These are phyloP conservation scores for Perca flavescens DNA, from an alignment of 2,113 vertebrate genomes.

Conservation along the genomic window DNA sequence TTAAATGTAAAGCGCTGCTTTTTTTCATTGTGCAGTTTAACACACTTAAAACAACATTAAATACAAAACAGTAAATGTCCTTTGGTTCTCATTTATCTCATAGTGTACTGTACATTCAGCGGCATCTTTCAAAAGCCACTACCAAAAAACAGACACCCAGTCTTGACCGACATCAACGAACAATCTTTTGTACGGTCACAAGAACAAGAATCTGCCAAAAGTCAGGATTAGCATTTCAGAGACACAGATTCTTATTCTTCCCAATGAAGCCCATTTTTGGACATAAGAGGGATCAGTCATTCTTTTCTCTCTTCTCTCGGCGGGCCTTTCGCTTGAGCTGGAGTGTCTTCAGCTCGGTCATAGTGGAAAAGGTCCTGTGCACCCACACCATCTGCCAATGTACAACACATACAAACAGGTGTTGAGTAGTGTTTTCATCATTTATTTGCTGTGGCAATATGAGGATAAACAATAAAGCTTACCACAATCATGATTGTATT, in stretches of 20 bases:
- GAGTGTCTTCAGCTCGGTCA: constrained; percentile 91
- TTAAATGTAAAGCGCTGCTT: background rate
- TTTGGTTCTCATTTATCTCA: constrained; percentile 46
- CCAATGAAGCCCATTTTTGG: constrained; percentile 45
- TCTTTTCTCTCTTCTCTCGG: constrained; percentile 83
- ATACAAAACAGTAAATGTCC: constrained; percentile 49
- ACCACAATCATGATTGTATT: constrained; percentile 95
- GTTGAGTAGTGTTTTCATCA: background rate
- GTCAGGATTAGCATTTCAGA: constrained; percentile 50
- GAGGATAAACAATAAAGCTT: constrained; percentile 59
- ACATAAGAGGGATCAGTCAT: constrained; percentile 59
- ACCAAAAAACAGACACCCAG: constrained; percentile 9
- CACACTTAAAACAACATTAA: constrained; percentile 36
- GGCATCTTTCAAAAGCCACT: background rate
- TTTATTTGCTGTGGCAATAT: background rate
- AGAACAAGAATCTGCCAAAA: constrained; percentile 38
- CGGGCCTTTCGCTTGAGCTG: constrained; percentile 86
- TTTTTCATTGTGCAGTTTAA: constrained; percentile 1
- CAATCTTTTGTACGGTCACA: constrained; percentile 39
- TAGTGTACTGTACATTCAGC: background rate
- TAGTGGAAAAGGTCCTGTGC: constrained; percentile 89
- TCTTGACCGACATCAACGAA: background rate
- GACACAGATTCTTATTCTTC: constrained; percentile 6
- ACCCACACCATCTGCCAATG: constrained; percentile 90
- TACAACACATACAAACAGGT: background rate